phyloP scores from a whole-genome alignment of 1,140 invertebrate species.

The Sinella curviseta region DNA sequence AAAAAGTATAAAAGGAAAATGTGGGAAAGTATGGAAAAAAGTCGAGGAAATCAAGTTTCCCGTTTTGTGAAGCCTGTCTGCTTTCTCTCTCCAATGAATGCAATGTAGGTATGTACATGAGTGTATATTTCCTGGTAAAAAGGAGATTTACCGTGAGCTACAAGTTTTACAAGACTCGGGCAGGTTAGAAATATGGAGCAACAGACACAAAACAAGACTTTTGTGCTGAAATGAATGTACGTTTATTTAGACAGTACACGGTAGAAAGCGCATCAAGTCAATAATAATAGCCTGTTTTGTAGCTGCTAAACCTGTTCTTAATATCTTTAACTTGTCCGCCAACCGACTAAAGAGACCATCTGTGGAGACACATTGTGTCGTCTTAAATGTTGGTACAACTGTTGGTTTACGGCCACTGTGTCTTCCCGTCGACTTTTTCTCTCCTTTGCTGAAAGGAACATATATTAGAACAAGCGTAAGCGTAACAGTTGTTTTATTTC shows the following conservation, averaged over 20 bases:
- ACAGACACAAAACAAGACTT: not conserved
- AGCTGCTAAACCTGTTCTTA: too few relatives aligned
- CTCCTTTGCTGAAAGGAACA: too few relatives aligned
- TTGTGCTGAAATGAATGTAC: not conserved
- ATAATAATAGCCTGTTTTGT: not conserved
- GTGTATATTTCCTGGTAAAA: not conserved
- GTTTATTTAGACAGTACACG: too few relatives aligned
- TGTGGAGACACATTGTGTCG: not conserved
- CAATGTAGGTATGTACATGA: too few relatives aligned
- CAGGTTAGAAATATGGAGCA: not conserved
- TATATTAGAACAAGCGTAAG: too few relatives aligned
- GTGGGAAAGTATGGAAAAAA: constrained; percentile 2
- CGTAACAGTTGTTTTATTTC: not conserved
- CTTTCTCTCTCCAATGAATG: not conserved
- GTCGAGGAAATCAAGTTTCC: not conserved
- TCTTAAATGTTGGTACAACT: constrained; percentile 8
- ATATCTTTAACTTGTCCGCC: not conserved
- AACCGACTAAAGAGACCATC: not conserved
- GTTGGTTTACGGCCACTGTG: not conserved
- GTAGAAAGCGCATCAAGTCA: too few relatives aligned
- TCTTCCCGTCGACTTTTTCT: too few relatives aligned
- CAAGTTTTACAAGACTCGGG: not conserved
- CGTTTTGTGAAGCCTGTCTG: not conserved
- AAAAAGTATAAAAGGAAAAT: not conserved
- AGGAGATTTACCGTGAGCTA: not conserved